Base-by-base conservation (phyloP, 2,797 vertebrate species). In the Balearica regulorum region DNA sequence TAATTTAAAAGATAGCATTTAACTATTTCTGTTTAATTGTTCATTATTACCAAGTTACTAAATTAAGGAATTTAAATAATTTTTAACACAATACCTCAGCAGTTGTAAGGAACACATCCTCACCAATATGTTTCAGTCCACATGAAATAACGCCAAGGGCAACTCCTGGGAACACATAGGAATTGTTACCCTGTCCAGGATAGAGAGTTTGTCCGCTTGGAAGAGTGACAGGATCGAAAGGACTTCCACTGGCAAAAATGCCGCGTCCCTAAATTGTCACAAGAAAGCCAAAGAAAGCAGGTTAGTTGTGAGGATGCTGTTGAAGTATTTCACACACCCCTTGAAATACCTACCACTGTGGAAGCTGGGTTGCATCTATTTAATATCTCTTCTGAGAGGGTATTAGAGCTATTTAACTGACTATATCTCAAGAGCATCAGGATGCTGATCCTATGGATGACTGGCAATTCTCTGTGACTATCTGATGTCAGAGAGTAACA, bases 191-290 rank as follows among this genome's bases (percentile, higher is more conserved):
- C 98, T 99, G 99, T 49, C 99, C 99, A 10, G 99, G 99, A 96
- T 98, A 98, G 43, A 99, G 97, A 8, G 94, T 99, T 85, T 96
- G 97, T 54, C 99, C 99, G 28, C 98, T 98, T 24, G 98, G 97
- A 87, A 99, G 98, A 33, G 98, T 99, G 91, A 99, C 99, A 0
- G 99, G 98, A 96, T 99, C 98, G 94, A 99, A 99, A 15, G 99
- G 99, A 93, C 99, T 99, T 89, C 99, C 99, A 20, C 99, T 99
- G 97, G 99, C 99, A 98, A 99, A 99, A 97, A 99, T 98, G 29
- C 98, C 99, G 49, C 98, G 98, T 2, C 99, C 99, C 99, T 99
- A 92, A 93, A 62, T 96, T 26, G 58, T 48, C 96, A 83, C 4
- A 29, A 78, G 35, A 75, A 83, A 93, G 55, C 17, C 35, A 66